Percentiles rank a stretch among this genome's conserved stretches.
Conservation (phyloP, 1,140 invertebrate genomes). For the Augochlora pura region DNA sequence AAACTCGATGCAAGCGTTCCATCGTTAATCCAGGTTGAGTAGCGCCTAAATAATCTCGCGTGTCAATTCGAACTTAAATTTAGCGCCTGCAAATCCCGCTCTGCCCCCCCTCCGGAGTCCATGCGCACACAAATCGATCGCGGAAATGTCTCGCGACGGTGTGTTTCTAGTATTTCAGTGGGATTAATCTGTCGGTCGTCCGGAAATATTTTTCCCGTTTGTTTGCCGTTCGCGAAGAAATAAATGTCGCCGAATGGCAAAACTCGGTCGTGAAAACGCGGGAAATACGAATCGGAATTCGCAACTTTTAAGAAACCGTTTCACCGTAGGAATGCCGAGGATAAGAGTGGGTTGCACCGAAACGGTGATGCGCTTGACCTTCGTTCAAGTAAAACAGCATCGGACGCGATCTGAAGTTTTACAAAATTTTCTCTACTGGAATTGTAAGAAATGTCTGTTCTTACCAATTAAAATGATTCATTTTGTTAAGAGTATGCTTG, state of each 20-base stretch:
- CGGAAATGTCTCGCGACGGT: neutral
- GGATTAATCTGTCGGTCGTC: neutral
- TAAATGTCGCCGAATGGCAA: neutral
- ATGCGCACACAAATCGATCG: constrained; percentile 1
- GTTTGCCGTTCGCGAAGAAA: too few relatives aligned
- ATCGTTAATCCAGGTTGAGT: constrained; percentile 37
- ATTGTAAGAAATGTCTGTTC: too few relatives aligned
- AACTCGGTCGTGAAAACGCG: too few relatives aligned
- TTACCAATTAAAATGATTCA: too few relatives aligned
- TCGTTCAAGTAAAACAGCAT: neutral
- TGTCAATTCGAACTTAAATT: constrained; percentile 54
- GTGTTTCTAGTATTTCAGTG: neutral
- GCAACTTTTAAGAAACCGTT: neutral
- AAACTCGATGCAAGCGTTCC: constrained; percentile 9
- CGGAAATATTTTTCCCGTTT: neutral
- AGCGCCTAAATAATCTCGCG: constrained; percentile 46
- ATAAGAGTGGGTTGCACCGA: neutral
- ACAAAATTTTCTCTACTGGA: too few relatives aligned
- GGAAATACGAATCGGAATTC: neutral
- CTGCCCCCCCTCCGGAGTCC: too few relatives aligned
- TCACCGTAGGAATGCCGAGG: too few relatives aligned
- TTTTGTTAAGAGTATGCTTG: too few relatives aligned
- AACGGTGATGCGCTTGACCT: neutral
- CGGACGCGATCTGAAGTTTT: too few relatives aligned
- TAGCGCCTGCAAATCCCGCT: constrained; percentile 5